These are phyloP conservation scores for Cnemophilus loriae DNA, from an alignment of 2,113 vertebrate genomes.

Conservation along the genomic window DNA sequence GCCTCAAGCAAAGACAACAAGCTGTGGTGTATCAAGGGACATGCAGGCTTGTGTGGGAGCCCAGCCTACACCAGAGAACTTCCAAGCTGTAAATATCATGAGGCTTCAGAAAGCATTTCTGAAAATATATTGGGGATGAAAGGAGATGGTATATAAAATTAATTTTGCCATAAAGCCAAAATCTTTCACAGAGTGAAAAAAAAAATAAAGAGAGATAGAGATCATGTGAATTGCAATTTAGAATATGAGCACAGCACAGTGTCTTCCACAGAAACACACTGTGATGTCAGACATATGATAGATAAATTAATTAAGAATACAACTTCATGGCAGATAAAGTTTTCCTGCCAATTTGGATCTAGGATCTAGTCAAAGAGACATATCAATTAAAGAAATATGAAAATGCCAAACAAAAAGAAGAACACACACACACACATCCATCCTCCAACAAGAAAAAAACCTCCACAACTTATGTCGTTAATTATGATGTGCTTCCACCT, in stretches of 20 bases:
- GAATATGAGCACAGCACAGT: background rate
- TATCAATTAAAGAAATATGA: background rate
- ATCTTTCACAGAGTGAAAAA: background rate
- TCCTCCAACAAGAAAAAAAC: background rate
- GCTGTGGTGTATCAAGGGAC: background rate
- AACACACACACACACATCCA: background rate
- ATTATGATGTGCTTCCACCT: background rate
- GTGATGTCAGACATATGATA: background rate
- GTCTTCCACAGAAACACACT: background rate
- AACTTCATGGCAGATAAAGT: background rate
- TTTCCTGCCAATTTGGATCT: background rate
- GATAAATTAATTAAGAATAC: background rate
- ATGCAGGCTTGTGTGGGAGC: background rate
- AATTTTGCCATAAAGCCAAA: background rate
- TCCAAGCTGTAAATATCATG: background rate
- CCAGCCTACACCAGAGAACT: background rate
- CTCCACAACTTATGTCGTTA: background rate
- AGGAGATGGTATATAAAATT: background rate
- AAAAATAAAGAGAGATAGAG: background rate
- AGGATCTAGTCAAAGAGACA: background rate
- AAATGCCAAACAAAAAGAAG: background rate
- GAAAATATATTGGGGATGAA: background rate
- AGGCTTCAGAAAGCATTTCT: background rate
- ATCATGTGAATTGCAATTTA: background rate
- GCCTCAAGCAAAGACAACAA: conserved; percentile 16